Conservation (phyloP, 1,140 invertebrate genomes). For the Amphibalanus amphitrite region DNA sequence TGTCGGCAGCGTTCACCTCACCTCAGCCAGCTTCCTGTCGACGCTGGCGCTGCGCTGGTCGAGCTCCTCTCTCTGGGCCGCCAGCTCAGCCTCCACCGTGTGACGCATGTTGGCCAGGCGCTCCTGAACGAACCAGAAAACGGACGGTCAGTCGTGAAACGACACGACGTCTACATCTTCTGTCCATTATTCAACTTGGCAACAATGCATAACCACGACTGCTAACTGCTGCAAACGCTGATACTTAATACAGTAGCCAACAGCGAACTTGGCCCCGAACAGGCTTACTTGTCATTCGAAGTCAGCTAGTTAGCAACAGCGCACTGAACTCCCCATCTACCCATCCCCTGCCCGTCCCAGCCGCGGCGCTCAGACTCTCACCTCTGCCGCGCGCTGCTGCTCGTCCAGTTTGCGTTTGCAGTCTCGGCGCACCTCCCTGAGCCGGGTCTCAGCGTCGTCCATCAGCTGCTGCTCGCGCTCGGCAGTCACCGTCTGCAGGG, state of each 20-base stretch:
- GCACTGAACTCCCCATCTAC: too few relatives aligned
- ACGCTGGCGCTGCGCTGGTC: slow-evolving; percentile 7
- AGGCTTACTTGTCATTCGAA: too few relatives aligned
- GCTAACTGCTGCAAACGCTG: too few relatives aligned
- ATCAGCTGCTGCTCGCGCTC: slow-evolving; percentile 41
- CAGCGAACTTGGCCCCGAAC: too few relatives aligned
- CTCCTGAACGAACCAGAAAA: slow-evolving; percentile 20
- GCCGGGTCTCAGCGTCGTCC: slow-evolving; percentile 49
- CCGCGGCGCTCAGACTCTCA: slow-evolving; percentile 30
- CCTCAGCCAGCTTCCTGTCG: slow-evolving; percentile 11
- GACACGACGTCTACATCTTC: too few relatives aligned
- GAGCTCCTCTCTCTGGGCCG: slow-evolving; percentile 5
- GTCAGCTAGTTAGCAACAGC: too few relatives aligned
- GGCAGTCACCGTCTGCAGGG: slow-evolving; percentile 24
- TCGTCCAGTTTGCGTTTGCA: slow-evolving; percentile 42
- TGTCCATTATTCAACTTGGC: too few relatives aligned
- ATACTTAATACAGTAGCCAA: too few relatives aligned
- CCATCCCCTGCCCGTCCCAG: neutral
- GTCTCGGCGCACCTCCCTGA: slow-evolving; percentile 40
- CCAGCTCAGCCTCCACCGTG: slow-evolving; percentile 21
- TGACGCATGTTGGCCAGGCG: slow-evolving; percentile 27
- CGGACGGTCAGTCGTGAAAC: too few relatives aligned
- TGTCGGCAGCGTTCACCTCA: slow-evolving; percentile 15
- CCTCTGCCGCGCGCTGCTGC: slow-evolving; percentile 27
- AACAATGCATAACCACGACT: too few relatives aligned